phyloP scores from a whole-genome alignment of 2,113 vertebrate species.

The Otus sunia region DNA sequence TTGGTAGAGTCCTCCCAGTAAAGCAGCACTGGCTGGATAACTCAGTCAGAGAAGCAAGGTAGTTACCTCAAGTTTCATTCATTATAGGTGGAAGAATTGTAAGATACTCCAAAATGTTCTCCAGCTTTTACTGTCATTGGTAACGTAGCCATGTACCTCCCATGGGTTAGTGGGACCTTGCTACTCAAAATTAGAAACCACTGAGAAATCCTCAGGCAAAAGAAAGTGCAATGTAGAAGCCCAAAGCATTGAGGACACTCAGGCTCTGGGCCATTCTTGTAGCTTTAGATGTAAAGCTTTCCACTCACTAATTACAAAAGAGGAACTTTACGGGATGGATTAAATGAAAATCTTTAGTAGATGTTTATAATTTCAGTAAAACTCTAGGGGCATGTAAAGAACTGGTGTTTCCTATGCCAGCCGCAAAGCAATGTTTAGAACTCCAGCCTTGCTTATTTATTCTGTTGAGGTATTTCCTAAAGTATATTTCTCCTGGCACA shows the following conservation, averaged over 20 bases:
- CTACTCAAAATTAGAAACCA: conserved; percentile 3
- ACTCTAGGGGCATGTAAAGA: neutral
- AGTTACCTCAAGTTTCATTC: neutral
- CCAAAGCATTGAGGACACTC: neutral
- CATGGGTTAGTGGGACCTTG: neutral
- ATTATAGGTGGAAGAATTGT: neutral
- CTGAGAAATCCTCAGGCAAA: neutral
- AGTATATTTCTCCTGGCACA: neutral
- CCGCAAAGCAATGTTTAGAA: neutral
- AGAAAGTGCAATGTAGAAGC: neutral
- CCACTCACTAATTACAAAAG: neutral
- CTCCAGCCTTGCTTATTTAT: neutral
- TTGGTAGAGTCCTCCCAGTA: neutral
- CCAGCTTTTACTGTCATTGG: neutral
- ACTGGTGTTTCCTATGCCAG: neutral
- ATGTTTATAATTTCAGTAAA: conserved; percentile 2
- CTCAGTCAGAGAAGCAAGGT: neutral
- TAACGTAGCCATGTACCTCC: neutral
- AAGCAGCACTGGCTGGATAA: neutral
- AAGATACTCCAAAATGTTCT: neutral
- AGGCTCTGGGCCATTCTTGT: neutral
- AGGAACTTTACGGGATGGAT: neutral
- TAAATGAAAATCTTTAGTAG: neutral
- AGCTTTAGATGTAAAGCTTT: conserved; percentile 8
- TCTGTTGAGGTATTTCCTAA: neutral